Conservation (phyloP, 2,888 invertebrate genomes). For the Sinohyriopsis cumingii region DNA sequence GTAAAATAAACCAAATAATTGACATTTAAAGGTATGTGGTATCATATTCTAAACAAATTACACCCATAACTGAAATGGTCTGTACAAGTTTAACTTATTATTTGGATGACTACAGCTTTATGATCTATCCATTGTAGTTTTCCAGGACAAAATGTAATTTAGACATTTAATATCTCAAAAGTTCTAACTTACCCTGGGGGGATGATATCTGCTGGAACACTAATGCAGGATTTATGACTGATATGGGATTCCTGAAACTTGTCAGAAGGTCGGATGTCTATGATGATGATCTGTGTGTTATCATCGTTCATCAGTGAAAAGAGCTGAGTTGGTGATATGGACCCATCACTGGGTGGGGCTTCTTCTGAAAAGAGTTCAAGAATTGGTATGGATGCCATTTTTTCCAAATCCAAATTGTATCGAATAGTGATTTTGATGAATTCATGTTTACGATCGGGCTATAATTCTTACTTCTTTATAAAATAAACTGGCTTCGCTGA, state of each 20-base stretch:
- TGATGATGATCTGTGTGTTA: constrained; percentile 78
- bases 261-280: constrained; percentile 81
- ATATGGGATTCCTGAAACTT: constrained; percentile 83
- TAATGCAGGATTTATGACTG: constrained; percentile 79
- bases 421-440: too few relatives aligned
- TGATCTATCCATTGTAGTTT: background rate
- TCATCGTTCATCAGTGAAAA: constrained; percentile 77
- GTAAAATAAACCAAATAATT: too few relatives aligned
- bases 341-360: constrained; percentile 13
- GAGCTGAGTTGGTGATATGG: constrained; percentile 70
- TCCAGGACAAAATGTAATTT: background rate
- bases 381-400: too few relatives aligned
- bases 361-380: background rate
- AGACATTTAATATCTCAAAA: background rate
- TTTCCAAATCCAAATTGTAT: too few relatives aligned
- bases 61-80: too few relatives aligned
- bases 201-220: constrained; percentile 84
- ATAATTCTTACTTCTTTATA: too few relatives aligned
- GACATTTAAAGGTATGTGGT: too few relatives aligned
- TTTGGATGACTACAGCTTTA: too few relatives aligned
- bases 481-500: too few relatives aligned
- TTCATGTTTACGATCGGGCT: too few relatives aligned
- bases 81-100: too few relatives aligned
- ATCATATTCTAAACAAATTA: too few relatives aligned
- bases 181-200: constrained; percentile 79